Base-by-base conservation (phyloP, 1,140 invertebrate species). In the Diprion similis region DNA sequence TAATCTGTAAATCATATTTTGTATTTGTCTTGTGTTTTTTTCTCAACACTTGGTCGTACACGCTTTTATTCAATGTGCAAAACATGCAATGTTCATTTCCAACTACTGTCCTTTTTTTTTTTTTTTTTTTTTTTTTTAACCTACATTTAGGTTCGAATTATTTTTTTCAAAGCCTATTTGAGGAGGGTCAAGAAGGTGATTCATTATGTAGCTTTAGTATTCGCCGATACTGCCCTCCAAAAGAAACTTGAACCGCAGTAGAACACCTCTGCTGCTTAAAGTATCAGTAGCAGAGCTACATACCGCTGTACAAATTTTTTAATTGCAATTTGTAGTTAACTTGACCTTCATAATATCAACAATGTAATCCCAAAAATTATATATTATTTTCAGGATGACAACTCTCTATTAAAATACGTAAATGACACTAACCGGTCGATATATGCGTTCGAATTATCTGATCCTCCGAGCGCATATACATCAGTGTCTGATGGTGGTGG, bases 341-440 rank as follows among this genome's bases (percentile, higher is more conserved):
- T 13, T 59, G 11, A 59, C 51, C 11, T 59, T 59, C 4, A 15
- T 59, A 15, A 17, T 59, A 17, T n/a, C 11, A 59, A 8, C n/a
- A 11, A 59, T 8, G 1, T 8, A 15, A 17, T 59, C 11, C n/a
- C 9, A 59, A 59, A 3, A 9, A 75, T 0, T 64, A 19, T 7
- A 65, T 75, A 76, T 75, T 75, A 74, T 78, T 86, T 88, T 73
- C 78, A 92, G 91, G 91, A 92, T 78, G 91, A 92, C 75, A 90
- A 89, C 78, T 85, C 87, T 18, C 81, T 90, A 71, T 80, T 92
- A 68, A 86, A 87, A 71, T 89, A 89, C 79, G 84, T 92, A 18
- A 89, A 91, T 78, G 88, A 89, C 73, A 86, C 86, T n/a, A 89
- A 89, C 75, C 85, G 91, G 59, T 89, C 86, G 46, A 86, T 91